Evolutionary conservation across 2,113 vertebrate genomes (phyloP), one percentile per base, ranked within the genome.

Genomic region (Lampris megalopsis): DNA sequence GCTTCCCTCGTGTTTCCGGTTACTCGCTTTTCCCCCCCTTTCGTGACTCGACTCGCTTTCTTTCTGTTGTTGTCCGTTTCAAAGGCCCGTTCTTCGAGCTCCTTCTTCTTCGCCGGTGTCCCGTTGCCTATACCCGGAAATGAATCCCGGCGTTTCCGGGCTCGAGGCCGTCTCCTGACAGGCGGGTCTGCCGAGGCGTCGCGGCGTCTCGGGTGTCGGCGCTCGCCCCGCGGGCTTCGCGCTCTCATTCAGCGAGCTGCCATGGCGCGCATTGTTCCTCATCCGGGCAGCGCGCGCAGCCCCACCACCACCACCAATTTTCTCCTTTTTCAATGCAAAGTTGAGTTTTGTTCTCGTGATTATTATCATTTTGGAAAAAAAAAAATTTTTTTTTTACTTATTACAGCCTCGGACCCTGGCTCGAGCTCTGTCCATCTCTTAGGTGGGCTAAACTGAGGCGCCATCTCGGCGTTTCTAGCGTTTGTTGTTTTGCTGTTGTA

Each of bases 131-230:
- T 24, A 75, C 7, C 59, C 84, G 75, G 82, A 88, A 87, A 91
- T 90, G 86, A 89, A 91, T 90, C 80, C 75, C 63, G 74, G 73
- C 79, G 59, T 78, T 81, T 84, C 69, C 59, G 68, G 85, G 93
- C 83, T 40, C 45, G 13, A 80, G 83, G 73, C 82, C 89, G 87
- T 92, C 89, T 85, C 71, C 68, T 89, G 84, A 90, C 91, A 89
- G 87, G 89, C 84, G 83, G 88, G 86, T 92, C 83, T 82, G 79
- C 83, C 86, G 84, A 84, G 79, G 86, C 93, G 92, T 91, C 90
- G 86, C 71, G 86, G 79, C 82, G 79, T 93, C 86, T 89, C 81
- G 73, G 83, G 88, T 92, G 84, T 89, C 86, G 87, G 72, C 0
- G 5, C 47, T 82, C 82, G 81, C 87, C 88, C 92, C 74, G n/a